Conservation (phyloP, 2,888 invertebrate species). For the Sesamia inferens region DNA sequence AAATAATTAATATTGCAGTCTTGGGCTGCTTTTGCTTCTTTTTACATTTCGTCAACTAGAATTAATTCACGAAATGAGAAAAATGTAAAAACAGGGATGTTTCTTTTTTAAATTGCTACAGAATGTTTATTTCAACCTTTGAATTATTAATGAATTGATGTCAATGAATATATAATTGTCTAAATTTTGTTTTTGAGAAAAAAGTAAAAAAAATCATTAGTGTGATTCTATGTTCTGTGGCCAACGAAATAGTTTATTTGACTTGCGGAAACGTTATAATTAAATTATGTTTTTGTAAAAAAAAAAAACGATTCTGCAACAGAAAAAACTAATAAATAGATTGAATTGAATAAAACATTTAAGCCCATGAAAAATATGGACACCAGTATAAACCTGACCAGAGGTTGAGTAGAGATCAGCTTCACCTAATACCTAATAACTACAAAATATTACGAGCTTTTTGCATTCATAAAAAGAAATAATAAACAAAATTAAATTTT, state of each 20-base stretch:
- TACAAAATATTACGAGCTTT: neutral
- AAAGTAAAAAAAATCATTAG: neutral
- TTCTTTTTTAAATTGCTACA: too few species aligned
- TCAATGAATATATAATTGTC: neutral
- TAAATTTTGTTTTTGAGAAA: neutral
- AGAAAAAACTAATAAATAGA: neutral
- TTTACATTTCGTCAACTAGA: too few species aligned
- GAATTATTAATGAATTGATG: neutral
- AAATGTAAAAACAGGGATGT: too few species aligned
- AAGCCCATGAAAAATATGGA: neutral
- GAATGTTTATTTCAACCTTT: neutral
- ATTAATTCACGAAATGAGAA: too few species aligned
- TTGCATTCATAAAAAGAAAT: neutral
- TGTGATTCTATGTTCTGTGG: neutral
- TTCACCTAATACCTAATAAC: neutral
- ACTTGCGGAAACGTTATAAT: neutral
- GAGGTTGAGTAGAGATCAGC: neutral
- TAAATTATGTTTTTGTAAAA: neutral
- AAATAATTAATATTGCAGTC: constrained; percentile 14
- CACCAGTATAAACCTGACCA: neutral
- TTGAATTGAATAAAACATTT: neutral
- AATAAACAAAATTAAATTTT: constrained; percentile 12
- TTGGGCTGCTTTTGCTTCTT: too few species aligned
- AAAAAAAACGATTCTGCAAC: neutral
- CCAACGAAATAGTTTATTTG: neutral